A percentile compares a stretch with the other conserved stretches of the same genome.
phyloP scores from a whole-genome alignment of 2,888 invertebrate species.

The Diadromus collaris region DNA sequence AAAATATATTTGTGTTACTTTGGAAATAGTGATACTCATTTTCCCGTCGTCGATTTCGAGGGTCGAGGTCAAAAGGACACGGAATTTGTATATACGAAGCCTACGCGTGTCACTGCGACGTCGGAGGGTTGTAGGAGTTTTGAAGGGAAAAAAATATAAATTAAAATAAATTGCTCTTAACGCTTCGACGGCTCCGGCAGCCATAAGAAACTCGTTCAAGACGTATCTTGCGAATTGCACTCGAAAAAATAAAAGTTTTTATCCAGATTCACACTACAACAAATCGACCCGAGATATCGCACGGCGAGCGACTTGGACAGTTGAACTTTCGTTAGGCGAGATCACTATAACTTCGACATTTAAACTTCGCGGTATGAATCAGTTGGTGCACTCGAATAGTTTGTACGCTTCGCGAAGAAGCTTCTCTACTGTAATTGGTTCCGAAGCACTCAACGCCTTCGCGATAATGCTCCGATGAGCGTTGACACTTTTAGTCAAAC shows the following conservation, averaged over 20 bases:
- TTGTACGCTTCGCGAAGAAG: constrained; percentile 24
- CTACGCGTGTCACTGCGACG: too few relatives aligned
- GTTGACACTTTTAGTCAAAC: neutral
- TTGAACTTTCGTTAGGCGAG: neutral
- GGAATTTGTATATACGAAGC: too few relatives aligned
- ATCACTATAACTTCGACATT: constrained; percentile 3
- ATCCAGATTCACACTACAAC: neutral
- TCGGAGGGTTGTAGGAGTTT: neutral
- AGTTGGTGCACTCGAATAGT: constrained; percentile 29
- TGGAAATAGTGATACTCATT: too few relatives aligned
- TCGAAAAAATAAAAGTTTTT: neutral
- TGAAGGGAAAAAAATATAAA: neutral
- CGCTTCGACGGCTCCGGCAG: neutral
- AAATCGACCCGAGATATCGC: neutral
- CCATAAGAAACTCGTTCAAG: neutral
- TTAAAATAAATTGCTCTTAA: neutral
- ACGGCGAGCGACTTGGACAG: neutral
- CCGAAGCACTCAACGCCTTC: constrained; percentile 17
- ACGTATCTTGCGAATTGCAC: neutral
- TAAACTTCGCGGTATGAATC: constrained; percentile 2
- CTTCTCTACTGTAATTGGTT: constrained; percentile 29
- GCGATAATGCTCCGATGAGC: neutral
- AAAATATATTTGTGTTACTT: too few relatives aligned
- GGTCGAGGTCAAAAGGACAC: neutral
- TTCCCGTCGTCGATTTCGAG: neutral